phyloP scores from a whole-genome alignment of 2,888 invertebrate species.

The Aelia acuminata region DNA sequence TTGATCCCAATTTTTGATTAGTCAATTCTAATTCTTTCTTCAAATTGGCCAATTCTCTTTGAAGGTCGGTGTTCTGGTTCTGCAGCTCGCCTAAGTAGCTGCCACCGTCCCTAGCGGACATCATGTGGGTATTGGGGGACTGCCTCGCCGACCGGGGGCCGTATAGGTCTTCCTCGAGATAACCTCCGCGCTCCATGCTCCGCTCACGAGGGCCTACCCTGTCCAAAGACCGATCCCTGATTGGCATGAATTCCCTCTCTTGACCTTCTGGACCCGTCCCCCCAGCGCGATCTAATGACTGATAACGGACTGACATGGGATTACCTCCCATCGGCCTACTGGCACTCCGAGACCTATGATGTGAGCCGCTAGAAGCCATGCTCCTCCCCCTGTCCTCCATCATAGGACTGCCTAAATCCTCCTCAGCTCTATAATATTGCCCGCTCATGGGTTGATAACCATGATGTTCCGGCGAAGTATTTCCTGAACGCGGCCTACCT shows the following conservation, averaged over 20 bases:
- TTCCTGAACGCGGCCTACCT: slow-evolving; percentile 71
- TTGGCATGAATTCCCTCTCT: slow-evolving; percentile 90
- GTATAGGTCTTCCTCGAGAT: slow-evolving; percentile 80
- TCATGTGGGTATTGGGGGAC: slow-evolving; percentile 78
- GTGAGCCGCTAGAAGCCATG: slow-evolving; percentile 77
- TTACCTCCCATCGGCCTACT: slow-evolving; percentile 74
- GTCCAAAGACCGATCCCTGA: slow-evolving; percentile 78
- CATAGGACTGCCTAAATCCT: slow-evolving; percentile 88
- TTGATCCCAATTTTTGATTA: slow-evolving; percentile 97
- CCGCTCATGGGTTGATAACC: slow-evolving; percentile 68
- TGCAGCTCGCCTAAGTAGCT: slow-evolving; percentile 89
- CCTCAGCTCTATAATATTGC: slow-evolving; percentile 73
- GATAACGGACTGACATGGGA: slow-evolving; percentile 74
- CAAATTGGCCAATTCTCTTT: slow-evolving; percentile 90
- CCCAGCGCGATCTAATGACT: slow-evolving; percentile 79
- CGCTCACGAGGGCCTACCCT: slow-evolving; percentile 75
- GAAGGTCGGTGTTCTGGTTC: slow-evolving; percentile 94
- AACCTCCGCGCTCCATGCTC: slow-evolving; percentile 79
- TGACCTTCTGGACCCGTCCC: slow-evolving; percentile 72
- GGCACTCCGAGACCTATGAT: slow-evolving; percentile 85
- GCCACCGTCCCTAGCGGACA: slow-evolving; percentile 73
- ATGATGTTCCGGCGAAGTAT: slow-evolving; percentile 75
- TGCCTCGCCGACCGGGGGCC: slow-evolving; percentile 76
- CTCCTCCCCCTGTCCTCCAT: slow-evolving; percentile 81
- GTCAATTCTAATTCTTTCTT: slow-evolving; percentile 96